A percentile compares a stretch with the other conserved stretches of the same genome.
These are phyloP conservation scores for Danio rerio DNA, from an alignment of 2,113 vertebrate species.

Conservation along the genomic window GRCz12tu NC_133184.1:35353001-35353500, in stretches of 20 bases:
- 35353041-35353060: no score
- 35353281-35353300: background rate
- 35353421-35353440: conserved; percentile 1
- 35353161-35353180: conserved; percentile 26
- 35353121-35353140: no score
- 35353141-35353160: background rate
- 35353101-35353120: no score
- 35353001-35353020: background rate
- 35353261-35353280: background rate
- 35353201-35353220: conserved; percentile 2
- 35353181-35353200: conserved; percentile 11
- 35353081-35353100: no score
- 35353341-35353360: conserved; percentile 28
- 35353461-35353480: conserved; percentile 51
- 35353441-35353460: conserved; percentile 7
- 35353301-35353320: background rate
- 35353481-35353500: conserved; percentile 15
- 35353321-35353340: background rate
- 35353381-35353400: background rate
- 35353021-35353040: no score
- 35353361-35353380: background rate
- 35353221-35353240: background rate
- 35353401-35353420: conserved; percentile 12
- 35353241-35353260: background rate
- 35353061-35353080: no score